Percentiles rank a stretch among this genome's conserved stretches.
Conservation (phyloP, 2,888 invertebrate genomes). For the Xanthia togata region DNA sequence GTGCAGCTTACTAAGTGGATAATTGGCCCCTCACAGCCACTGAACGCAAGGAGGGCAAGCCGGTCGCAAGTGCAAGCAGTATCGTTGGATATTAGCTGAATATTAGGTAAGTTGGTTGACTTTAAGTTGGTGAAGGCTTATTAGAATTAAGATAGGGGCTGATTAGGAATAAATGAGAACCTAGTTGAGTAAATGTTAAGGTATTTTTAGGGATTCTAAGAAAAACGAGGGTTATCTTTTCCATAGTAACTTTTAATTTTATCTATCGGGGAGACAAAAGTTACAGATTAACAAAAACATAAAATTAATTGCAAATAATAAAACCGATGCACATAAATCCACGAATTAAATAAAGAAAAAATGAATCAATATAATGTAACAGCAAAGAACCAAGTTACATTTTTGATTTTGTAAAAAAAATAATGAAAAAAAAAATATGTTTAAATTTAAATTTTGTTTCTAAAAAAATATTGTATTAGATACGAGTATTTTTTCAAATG, state of each 20-base stretch:
- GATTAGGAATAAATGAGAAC: neutral
- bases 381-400: neutral
- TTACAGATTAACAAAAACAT: neutral
- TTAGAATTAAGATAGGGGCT: neutral
- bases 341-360: neutral
- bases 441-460: neutral
- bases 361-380: neutral
- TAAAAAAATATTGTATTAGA: neutral
- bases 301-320: neutral
- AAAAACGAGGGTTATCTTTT: neutral
- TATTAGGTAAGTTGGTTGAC: constrained; percentile 48
- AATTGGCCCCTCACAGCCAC: constrained; percentile 57
- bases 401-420: too few species aligned
- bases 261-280: neutral
- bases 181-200: neutral
- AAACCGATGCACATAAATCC: neutral
- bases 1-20: constrained; percentile 61
- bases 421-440: too few species aligned
- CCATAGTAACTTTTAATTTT: neutral
- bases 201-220: too few species aligned
- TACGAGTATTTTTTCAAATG: too few species aligned
- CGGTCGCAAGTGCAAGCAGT: constrained; percentile 49
- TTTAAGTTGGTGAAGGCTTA: neutral
- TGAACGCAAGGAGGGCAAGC: constrained; percentile 46
- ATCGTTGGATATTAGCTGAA: constrained; percentile 37